Conservation (phyloP, 2,888 invertebrate species). For the Nymphalis c-album region DNA sequence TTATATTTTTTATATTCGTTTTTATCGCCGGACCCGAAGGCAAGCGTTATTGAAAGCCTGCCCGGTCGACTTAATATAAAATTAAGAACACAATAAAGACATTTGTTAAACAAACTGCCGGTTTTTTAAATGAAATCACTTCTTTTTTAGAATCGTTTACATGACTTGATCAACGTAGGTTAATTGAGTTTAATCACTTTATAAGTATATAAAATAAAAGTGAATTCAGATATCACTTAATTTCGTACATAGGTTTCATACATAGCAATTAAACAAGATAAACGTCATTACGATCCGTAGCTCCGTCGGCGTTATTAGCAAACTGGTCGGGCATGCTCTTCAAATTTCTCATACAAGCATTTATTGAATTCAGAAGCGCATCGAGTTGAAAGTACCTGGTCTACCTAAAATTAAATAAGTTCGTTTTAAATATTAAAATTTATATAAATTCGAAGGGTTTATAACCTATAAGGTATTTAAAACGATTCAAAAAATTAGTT, state of each 20-base stretch:
- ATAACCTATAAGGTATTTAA: too few species aligned
- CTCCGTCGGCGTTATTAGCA: constrained; percentile 90
- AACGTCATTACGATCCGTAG: constrained; percentile 85
- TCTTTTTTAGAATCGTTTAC: not conserved
- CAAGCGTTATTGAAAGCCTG: constrained; percentile 21
- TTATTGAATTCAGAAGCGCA: constrained; percentile 87
- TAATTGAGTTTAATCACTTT: not conserved
- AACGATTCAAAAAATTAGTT: too few species aligned
- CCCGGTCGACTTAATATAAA: constrained; percentile 21
- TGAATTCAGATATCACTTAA: not conserved
- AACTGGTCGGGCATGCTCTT: constrained; percentile 95
- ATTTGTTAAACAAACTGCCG: constrained; percentile 7
- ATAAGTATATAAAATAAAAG: not conserved
- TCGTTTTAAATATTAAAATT: not conserved
- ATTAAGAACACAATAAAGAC: constrained; percentile 23
- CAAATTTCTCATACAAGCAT: constrained; percentile 91
- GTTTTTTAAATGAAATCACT: constrained; percentile 14
- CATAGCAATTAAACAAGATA: constrained; percentile 1
- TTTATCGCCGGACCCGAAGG: constrained; percentile 13
- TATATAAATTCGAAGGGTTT: not conserved
- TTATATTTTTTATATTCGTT: constrained; percentile 14
- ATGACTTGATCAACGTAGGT: too few species aligned
- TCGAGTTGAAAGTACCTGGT: constrained; percentile 80
- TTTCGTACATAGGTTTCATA: not conserved
- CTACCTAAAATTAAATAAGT: constrained; percentile 5